Evolutionary conservation across 2,113 vertebrate genomes (phyloP), one percentile per base, ranked within the genome.

Genomic region (Pygoscelis antarcticus): DNA sequence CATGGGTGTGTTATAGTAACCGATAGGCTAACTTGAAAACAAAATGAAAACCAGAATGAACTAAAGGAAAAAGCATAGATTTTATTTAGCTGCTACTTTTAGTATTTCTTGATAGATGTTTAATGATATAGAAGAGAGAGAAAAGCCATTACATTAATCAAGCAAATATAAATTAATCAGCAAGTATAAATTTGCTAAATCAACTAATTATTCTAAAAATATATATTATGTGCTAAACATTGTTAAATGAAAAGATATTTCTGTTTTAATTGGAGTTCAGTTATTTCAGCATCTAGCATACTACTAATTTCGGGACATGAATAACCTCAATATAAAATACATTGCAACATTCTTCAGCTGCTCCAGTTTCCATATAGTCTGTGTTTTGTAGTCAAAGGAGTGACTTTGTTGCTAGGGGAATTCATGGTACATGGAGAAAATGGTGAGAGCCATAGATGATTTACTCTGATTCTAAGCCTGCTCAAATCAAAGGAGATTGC

Each of bases 111-210:
- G 26, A 25, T 90, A 36, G 60, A 36, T 40, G 8, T 79, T 49
- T 77, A 81, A 83, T 83, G 21, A 19, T 42, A 68, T 5, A 78
- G 44, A 75, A 58, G 54, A 86, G 61, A 80, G 25, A 92, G 18
- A 57, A 94, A 76, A 90, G 6, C 27, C 62, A 89, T 93, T 97
- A 89, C 76, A 87, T 46, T n/a, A 87, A 77, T 69, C 66, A 94
- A 70, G 40, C 30, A 72, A 29, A 60, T n/a, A 32, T 29, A 70
- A 91, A 46, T 85, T 62, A 85, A 80, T 93, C 60, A 92, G 44
- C n/a, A 83, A 93, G 77, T 60, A 47, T 12, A 89, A 66, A 47
- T 71, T 82, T 79, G 10, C 6, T 42, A 57, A 83, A 79, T 66
- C 86, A 96, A 92, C 68, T 70, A 69, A 69, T 71, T 40, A 74